Conservation (phyloP, 2,888 invertebrate species). For the Luffia ferchaultella region DNA sequence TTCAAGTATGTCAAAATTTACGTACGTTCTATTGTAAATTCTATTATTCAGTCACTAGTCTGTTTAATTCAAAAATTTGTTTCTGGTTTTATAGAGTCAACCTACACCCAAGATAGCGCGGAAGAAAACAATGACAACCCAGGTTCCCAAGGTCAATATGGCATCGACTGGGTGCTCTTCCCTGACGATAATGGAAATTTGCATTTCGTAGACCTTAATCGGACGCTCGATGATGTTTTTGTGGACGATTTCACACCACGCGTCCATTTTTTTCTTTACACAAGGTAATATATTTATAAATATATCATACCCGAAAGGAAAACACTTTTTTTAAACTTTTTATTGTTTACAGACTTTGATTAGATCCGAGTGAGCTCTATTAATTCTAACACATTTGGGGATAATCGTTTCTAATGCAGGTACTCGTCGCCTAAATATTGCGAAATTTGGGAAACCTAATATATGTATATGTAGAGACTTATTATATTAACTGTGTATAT, state of each 20-base stretch:
- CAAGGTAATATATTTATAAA: slow-evolving; percentile 1
- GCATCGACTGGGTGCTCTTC: slow-evolving; percentile 5
- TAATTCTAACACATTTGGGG: too few species aligned
- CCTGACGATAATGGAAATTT: slow-evolving; percentile 2
- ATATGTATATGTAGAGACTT: too few species aligned
- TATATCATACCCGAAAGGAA: too few species aligned
- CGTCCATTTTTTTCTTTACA: slow-evolving; percentile 2
- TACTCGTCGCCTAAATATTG: too few species aligned
- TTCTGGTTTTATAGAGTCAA: background rate
- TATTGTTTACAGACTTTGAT: too few species aligned
- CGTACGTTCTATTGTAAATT: background rate
- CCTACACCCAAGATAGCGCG: background rate
- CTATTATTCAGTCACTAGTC: background rate
- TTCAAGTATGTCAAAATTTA: too few species aligned
- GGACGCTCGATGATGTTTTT: background rate
- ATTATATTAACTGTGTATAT: too few species aligned
- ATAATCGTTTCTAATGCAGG: too few species aligned
- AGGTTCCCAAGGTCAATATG: background rate
- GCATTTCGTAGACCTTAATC: slow-evolving; percentile 2
- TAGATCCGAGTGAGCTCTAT: too few species aligned
- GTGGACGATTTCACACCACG: too few species aligned
- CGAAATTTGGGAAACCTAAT: too few species aligned
- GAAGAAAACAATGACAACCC: background rate
- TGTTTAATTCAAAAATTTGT: background rate
- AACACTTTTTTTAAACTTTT: too few species aligned